A percentile compares a stretch with the other conserved stretches of the same genome.
phyloP scores from a whole-genome alignment of 2,797 vertebrate species.

The Oryzias dopingdopingensis region DNA sequence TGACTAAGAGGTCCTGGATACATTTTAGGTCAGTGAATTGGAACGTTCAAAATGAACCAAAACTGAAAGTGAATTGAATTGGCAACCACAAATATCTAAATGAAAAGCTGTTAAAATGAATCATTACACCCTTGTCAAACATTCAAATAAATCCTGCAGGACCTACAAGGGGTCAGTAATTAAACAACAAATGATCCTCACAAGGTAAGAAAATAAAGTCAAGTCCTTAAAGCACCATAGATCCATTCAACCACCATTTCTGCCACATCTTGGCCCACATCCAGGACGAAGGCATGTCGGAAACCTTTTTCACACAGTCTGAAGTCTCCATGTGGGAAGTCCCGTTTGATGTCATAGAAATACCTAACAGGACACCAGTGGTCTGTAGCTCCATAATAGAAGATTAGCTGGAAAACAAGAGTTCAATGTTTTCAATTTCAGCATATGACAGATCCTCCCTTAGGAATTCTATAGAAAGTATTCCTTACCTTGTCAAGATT shows the following conservation, averaged over 20 bases:
- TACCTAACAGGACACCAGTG: constrained; percentile 88
- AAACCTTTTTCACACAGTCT: constrained; percentile 86
- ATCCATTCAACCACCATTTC: constrained; percentile 84
- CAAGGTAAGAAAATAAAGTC: constrained; percentile 4
- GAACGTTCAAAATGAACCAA: too few relatives aligned
- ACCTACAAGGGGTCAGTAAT: too few relatives aligned
- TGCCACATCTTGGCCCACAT: constrained; percentile 81
- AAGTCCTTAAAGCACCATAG: constrained; percentile 63
- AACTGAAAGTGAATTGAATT: too few relatives aligned
- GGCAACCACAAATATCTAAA: too few relatives aligned
- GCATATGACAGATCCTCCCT: too few relatives aligned
- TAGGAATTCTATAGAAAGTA: too few relatives aligned
- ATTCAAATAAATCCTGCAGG: too few relatives aligned
- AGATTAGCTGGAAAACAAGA: constrained; percentile 82
- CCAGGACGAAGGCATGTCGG: constrained; percentile 86
- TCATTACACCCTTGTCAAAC: too few relatives aligned
- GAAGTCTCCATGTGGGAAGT: constrained; percentile 88
- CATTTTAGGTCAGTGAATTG: too few relatives aligned
- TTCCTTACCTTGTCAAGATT: constrained; percentile 87
- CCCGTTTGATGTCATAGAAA: constrained; percentile 87
- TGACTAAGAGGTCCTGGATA: too few relatives aligned
- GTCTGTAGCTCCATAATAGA: constrained; percentile 89
- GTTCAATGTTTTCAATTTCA: background rate
- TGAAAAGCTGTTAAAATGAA: too few relatives aligned
- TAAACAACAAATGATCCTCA: too few relatives aligned